Conservation (phyloP, 30 jellyfish, hydroid and myxozoan species). For the Rhopilema esculentum region DNA sequence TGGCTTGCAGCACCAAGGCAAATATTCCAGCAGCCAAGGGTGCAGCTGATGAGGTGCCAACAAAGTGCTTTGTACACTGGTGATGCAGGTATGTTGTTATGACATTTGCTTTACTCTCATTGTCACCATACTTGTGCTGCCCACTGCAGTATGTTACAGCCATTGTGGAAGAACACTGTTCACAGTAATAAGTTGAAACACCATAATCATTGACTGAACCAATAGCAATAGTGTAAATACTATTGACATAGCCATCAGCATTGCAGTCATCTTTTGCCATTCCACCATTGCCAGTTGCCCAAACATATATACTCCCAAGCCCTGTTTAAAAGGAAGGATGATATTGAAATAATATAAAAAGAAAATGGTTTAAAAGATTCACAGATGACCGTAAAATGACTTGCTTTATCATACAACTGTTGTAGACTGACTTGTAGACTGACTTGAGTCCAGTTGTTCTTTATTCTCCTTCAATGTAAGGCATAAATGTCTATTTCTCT, state of each 20-base stretch:
- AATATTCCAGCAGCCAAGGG: conserved; percentile 98
- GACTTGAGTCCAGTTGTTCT: too few species aligned
- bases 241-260: conserved; percentile 97
- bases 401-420: too few species aligned
- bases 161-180: conserved; percentile 93
- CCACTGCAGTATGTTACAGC: conserved; percentile 99
- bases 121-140: conserved; percentile 75
- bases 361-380: not conserved
- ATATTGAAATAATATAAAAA: not conserved
- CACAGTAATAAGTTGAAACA: conserved; percentile 98
- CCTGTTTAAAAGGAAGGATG: conserved; percentile 41
- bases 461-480: too few species aligned
- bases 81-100: conserved; percentile 94
- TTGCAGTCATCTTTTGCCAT: conserved; percentile 90
- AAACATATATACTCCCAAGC: conserved; percentile 83
- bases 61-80: conserved; percentile 96
- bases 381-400: not conserved
- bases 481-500: too few species aligned
- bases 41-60: conserved; percentile 99
- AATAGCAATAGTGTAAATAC: conserved; percentile 91
- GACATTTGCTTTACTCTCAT: conserved; percentile 79
- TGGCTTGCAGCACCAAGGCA: conserved; percentile 96
- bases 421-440: too few species aligned
- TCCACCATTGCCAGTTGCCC: conserved; percentile 99
- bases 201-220: conserved; percentile 98